Conservation (phyloP, 2,113 vertebrate species). For the Amphiprion ocellaris region DNA sequence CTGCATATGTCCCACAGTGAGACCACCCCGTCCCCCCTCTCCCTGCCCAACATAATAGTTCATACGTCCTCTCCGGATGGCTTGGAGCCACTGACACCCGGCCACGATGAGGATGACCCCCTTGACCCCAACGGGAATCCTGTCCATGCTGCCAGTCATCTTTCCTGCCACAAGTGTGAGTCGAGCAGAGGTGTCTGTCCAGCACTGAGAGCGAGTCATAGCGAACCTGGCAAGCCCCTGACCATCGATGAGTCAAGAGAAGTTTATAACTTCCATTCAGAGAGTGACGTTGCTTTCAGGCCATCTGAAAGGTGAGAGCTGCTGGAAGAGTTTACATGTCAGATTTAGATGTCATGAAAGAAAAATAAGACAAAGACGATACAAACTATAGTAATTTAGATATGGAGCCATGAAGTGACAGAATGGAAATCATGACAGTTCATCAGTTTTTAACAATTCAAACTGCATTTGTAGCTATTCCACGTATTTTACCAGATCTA, state of each 20-base stretch:
- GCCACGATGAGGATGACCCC: background rate
- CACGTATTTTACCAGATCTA: too few relatives aligned
- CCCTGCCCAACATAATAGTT: slow-evolving; percentile 47
- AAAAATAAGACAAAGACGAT: too few relatives aligned
- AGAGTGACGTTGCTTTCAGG: slow-evolving; percentile 38
- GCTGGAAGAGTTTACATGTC: background rate
- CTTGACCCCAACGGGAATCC: slow-evolving; percentile 76
- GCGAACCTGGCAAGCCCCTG: slow-evolving; percentile 51
- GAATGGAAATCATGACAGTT: too few relatives aligned
- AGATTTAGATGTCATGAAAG: too few relatives aligned
- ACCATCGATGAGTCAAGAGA: slow-evolving; percentile 36
- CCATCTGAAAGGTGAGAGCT: slow-evolving; percentile 56
- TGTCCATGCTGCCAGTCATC: accelerated
- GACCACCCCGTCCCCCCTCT: slow-evolving; percentile 5
- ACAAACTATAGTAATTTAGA: too few relatives aligned
- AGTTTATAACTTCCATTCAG: slow-evolving; percentile 43
- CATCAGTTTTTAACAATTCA: too few relatives aligned
- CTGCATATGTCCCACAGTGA: slow-evolving; percentile 83
- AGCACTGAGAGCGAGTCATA: slow-evolving; percentile 48
- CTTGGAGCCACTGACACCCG: background rate
- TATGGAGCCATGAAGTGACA: too few relatives aligned
- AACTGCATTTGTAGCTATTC: too few relatives aligned
- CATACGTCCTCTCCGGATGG: slow-evolving; percentile 67
- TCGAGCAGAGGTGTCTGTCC: slow-evolving; percentile 36
- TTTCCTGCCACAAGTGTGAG: slow-evolving; percentile 19